Conservation (phyloP, 2,888 invertebrate genomes). For the Meteorus colon region DNA sequence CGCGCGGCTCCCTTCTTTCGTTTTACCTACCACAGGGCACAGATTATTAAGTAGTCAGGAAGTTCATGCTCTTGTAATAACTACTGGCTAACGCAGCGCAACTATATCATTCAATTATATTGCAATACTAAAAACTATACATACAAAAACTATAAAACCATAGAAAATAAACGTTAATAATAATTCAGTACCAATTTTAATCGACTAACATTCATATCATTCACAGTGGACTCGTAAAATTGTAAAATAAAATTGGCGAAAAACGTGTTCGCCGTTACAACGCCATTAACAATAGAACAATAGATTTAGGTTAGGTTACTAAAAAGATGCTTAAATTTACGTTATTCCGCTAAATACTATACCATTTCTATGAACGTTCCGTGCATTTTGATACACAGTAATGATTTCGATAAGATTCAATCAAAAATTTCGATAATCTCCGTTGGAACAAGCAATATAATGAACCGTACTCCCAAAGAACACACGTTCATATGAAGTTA, state of each 20-base stretch:
- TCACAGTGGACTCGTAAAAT: not conserved
- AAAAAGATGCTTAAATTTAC: not conserved
- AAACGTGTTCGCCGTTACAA: conserved; percentile 3
- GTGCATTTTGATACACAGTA: not conserved
- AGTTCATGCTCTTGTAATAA: conserved; percentile 67
- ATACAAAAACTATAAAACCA: not conserved
- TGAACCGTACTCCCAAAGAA: not conserved
- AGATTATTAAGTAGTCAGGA: conserved; percentile 72
- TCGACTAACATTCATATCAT: not conserved
- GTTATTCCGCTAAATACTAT: not conserved
- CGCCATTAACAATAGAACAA: conserved; percentile 19
- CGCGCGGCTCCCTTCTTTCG: conserved; percentile 78
- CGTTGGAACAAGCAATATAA: not conserved
- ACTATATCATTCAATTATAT: not conserved
- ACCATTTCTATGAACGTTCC: conserved; percentile 5
- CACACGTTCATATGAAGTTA: not conserved
- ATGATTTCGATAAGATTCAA: not conserved
- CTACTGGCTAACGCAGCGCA: conserved; percentile 47
- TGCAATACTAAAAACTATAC: not conserved
- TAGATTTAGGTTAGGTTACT: conserved; percentile 36
- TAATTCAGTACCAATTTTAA: too few species aligned
- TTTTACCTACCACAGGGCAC: conserved; percentile 75
- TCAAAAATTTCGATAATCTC: not conserved
- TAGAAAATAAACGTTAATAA: not conserved
- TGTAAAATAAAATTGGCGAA: not conserved